A percentile compares a stretch with the other conserved stretches of the same genome.
Evolutionary conservation across 2,113 vertebrate genomes (phyloP).

Genomic region (Tragelaphus buxtoni): DNA sequence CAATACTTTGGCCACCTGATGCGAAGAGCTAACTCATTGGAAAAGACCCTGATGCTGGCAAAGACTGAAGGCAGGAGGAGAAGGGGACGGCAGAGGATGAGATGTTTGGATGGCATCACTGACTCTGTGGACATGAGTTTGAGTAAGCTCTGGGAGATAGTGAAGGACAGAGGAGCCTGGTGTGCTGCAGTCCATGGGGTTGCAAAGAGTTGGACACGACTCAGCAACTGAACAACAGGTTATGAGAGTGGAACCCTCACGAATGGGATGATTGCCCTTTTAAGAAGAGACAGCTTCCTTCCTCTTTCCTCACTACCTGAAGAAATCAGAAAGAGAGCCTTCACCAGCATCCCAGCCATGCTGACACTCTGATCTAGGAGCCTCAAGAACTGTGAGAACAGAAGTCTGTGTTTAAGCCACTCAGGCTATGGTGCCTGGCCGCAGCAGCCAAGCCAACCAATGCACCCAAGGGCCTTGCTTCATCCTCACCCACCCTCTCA

Average conservation of each 20-base stretch:
- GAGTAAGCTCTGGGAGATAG: background rate
- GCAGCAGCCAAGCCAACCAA: background rate
- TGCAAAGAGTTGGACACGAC: background rate
- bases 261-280: background rate
- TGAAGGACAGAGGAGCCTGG: background rate
- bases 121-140: background rate
- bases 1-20: background rate
- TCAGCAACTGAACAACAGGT: too few relatives aligned
- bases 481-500: accelerated
- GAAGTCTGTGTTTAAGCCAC: background rate
- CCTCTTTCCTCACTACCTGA: background rate
- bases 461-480: accelerated
- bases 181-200: background rate
- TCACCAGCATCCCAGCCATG: too few relatives aligned
- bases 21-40: background rate
- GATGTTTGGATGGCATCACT: background rate
- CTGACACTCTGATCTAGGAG: background rate
- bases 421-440: accelerated
- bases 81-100: background rate
- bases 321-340: background rate
- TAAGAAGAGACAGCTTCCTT: background rate
- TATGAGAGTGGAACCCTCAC: accelerated
- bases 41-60: background rate
- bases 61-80: background rate
- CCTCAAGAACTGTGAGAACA: background rate